These are phyloP conservation scores for Sakesphorus luctuosus DNA, from an alignment of 2,113 vertebrate species.

Conservation along the genomic window DNA sequence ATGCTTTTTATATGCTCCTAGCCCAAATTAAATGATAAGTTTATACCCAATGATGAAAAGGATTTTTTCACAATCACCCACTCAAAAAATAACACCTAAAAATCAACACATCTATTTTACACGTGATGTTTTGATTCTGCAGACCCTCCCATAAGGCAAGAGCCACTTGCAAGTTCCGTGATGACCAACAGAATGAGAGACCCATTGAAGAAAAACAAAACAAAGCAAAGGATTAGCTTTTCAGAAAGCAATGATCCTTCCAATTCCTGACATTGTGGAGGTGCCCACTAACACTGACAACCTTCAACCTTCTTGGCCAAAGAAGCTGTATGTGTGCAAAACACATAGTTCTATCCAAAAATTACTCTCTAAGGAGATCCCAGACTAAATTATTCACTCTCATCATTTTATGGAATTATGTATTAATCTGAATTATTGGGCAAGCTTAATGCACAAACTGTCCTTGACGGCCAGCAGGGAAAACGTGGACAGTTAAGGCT, in stretches of 20 bases:
- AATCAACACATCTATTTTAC: background rate
- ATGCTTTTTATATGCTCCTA: background rate
- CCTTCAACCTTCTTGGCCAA: background rate
- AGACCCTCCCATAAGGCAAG: background rate
- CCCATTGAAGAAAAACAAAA: background rate
- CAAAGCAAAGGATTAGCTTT: background rate
- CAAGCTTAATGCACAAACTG: background rate
- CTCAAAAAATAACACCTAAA: background rate
- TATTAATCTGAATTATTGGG: background rate
- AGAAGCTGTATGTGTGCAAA: fast-evolving
- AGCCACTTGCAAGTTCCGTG: background rate
- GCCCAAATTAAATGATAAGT: background rate
- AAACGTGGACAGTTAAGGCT: background rate
- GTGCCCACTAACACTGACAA: background rate
- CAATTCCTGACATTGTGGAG: background rate
- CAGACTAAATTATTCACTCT: background rate
- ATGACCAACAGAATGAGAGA: background rate
- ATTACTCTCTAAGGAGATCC: background rate
- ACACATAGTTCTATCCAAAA: background rate
- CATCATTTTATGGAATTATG: background rate
- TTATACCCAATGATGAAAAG: background rate
- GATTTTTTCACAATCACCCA: background rate
- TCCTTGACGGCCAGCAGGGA: background rate
- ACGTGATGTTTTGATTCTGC: background rate
- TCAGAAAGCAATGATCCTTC: background rate